Percentiles rank a stretch among this genome's conserved stretches.
Conservation (phyloP, 2,113 vertebrate species). For the Euleptes europaea region DNA sequence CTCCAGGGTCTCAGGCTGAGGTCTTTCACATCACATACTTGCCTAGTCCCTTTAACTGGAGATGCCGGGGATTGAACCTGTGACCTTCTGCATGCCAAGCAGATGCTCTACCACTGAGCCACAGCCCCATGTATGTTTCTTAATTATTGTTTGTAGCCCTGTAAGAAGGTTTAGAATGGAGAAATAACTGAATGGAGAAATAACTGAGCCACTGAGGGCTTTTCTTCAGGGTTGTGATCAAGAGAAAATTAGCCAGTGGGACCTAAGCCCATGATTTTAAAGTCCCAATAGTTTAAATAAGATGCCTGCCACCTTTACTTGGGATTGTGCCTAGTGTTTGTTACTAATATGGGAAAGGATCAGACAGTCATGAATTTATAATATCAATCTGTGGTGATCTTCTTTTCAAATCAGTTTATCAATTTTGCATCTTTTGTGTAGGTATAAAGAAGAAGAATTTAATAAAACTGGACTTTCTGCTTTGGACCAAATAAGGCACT, state of each 20-base stretch:
- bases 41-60: no score
- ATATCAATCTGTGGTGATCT: background rate
- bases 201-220: background rate
- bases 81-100: no score
- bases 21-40: no score
- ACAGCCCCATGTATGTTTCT: no score
- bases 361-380: background rate
- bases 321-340: background rate
- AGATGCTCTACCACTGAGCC: no score
- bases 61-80: no score
- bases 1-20: no score
- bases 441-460: constrained; percentile 91
- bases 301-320: background rate
- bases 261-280: background rate
- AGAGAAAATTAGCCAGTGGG: background rate
- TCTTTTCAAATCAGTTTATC: background rate
- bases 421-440: constrained; percentile 62
- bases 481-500: constrained; percentile 94
- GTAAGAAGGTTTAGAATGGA: background rate
- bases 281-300: background rate
- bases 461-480: constrained; percentile 88
- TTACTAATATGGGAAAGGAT: background rate
- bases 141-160: background rate
- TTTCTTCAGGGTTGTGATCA: background rate
- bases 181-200: background rate